Base-by-base conservation (phyloP, 1,140 invertebrate genomes). In the Drosophila asahinai region DNA sequence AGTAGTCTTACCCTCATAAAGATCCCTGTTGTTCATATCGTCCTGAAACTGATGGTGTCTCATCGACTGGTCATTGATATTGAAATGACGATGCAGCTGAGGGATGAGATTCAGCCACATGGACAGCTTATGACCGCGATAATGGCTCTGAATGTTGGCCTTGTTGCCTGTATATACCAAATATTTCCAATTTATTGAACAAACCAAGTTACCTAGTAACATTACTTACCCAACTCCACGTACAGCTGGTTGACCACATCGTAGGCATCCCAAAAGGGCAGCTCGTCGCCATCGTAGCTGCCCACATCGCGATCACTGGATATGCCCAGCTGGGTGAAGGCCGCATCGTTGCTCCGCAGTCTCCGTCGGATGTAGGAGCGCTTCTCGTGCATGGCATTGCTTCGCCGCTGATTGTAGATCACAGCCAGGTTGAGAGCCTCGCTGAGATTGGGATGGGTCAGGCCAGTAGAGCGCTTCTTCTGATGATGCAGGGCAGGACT, bases 71-170 rank as follows among this genome's bases (percentile, higher is more conserved):
- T 97, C 96, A 76, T 96, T 95, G 14, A 94, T 92, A 72, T 94
- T 94, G 30, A 96, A 96, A 2, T 96, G 96, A 33, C 96, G 94
- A 89, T 97, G 96, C n/a, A 97, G 93, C 90, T 98, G 97, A 3
- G 98, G 98, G 70, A 98, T 96, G 33, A 98, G 94, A 86, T 97
- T 97, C 64, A 98, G 93, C 98, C 98, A 99, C 65, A 98, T 95
- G n/a, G 97, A 97, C 94, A 98, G 96, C 93, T 98, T 97, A 92
- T 98, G 97, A 43, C 97, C 97, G 3, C 97, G 94, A 93, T 98
- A 98, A 92, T 98, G 97, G 83, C 96, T 96, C 70, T 95, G 95
- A 75, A 97, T 95, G 84, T 96, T 95, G 6, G 96, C 94, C 80
- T 95, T 95, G 40, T 93, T 93, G 66, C 95, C 96, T 95, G 91